phyloP scores from a whole-genome alignment of 2,113 vertebrate species.

The Brachypteracias leptosomus region DNA sequence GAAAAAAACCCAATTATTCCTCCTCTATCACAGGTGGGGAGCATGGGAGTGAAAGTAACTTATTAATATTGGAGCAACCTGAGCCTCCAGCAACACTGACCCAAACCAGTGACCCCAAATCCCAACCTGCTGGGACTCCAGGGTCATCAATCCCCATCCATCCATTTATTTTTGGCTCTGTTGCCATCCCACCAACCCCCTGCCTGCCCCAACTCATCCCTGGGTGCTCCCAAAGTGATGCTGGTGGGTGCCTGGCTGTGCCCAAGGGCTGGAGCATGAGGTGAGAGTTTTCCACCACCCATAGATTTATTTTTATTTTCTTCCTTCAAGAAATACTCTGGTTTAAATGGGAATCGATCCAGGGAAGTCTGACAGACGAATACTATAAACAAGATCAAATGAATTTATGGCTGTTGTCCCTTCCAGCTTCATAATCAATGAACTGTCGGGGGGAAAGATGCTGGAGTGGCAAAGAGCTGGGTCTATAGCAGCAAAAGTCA shows the following conservation, averaged over 20 bases:
- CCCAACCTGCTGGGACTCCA: accelerated
- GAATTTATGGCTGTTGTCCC: conserved; percentile 32
- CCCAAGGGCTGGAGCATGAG: accelerated
- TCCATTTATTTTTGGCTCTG: accelerated
- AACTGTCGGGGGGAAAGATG: background rate
- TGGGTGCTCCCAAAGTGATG: background rate
- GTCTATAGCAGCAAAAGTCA: background rate
- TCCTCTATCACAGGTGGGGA: background rate
- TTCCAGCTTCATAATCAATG: conserved; percentile 14
- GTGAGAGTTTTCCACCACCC: background rate
- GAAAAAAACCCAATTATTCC: background rate
- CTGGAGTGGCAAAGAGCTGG: background rate
- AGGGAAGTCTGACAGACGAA: background rate
- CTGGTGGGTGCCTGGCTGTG: background rate
- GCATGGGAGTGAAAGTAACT: background rate
- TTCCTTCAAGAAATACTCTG: background rate
- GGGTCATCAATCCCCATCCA: background rate
- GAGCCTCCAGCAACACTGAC: background rate
- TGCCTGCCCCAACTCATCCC: background rate
- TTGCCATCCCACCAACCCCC: background rate
- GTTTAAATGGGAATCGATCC: background rate
- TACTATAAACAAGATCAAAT: conserved; percentile 9
- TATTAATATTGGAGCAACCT: background rate
- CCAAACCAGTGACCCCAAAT: background rate
- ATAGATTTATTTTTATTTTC: background rate